phyloP scores from a whole-genome alignment of 2,888 invertebrate species.

The Acleris emargana region DNA sequence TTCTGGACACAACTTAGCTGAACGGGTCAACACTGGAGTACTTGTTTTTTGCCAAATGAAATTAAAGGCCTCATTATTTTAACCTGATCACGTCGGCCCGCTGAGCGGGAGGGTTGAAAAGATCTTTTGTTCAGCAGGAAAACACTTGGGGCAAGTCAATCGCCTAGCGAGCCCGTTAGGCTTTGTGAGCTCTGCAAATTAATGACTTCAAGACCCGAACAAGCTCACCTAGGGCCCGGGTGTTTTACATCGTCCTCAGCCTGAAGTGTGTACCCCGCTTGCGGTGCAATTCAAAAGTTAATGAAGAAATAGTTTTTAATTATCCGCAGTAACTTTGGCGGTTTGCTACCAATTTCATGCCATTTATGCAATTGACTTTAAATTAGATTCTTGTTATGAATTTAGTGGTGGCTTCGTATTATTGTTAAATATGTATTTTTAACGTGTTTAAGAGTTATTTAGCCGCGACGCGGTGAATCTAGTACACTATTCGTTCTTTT shows the following conservation, averaged over 20 bases:
- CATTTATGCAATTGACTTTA: too few species aligned
- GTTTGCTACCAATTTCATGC: too few species aligned
- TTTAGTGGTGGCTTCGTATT: too few species aligned
- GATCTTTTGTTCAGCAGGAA: slow-evolving; percentile 75
- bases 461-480: too few species aligned
- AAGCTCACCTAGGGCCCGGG: slow-evolving; percentile 51
- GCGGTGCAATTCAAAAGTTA: slow-evolving; percentile 9
- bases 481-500: too few species aligned
- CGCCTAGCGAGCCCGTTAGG: slow-evolving; percentile 58
- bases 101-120: slow-evolving; percentile 54
- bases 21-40: slow-evolving; percentile 46
- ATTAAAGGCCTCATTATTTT: slow-evolving; percentile 77
- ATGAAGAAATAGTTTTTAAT: neutral
- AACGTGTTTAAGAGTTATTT: too few species aligned
- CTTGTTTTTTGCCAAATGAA: slow-evolving; percentile 61
- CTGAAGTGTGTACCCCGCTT: slow-evolving; percentile 33
- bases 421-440: too few species aligned
- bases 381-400: too few species aligned
- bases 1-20: too few species aligned
- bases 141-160: slow-evolving; percentile 79
- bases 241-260: slow-evolving; percentile 57
- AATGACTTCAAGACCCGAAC: slow-evolving; percentile 58
- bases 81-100: slow-evolving; percentile 67
- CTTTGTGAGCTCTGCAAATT: slow-evolving; percentile 74
- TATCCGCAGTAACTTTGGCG: too few species aligned